Percentiles rank a stretch among this genome's conserved stretches.
These are phyloP conservation scores for Fopius arisanus DNA, from an alignment of 1,140 invertebrate genomes.

Conservation along the genomic window DNA sequence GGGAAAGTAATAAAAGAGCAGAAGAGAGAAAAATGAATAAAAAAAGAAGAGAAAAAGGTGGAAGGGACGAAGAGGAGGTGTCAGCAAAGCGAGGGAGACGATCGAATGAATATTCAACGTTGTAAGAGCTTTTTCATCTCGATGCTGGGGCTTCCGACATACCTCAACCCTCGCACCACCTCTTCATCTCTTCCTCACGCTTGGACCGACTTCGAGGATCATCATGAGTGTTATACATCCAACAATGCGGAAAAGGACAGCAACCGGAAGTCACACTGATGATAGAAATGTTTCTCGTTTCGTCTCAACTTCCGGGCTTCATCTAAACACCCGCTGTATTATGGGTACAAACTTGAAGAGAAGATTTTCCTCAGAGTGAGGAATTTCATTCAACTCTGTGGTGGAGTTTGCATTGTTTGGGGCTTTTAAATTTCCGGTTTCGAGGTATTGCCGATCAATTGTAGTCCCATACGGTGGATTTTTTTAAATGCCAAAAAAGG, in stretches of 20 bases:
- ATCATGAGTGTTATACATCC: conserved; percentile 40
- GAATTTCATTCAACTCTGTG: conserved; percentile 4
- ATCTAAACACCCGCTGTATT: not conserved
- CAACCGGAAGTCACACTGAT: conserved; percentile 11
- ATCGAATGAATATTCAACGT: conserved; percentile 62
- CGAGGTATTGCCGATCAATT: not conserved
- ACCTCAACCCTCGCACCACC: not conserved
- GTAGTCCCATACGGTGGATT: no score
- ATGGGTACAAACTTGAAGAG: not conserved
- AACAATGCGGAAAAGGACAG: conserved; percentile 43
- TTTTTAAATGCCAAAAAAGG: no score
- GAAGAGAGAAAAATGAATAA: not conserved
- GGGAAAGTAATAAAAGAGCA: conserved; percentile 38
- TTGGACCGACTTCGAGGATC: conserved; percentile 43
- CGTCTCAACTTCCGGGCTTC: not conserved
- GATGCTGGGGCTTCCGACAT: conserved; percentile 24
- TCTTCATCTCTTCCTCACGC: conserved; percentile 23
- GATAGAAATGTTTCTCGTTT: conserved; percentile 12
- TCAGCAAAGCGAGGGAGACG: conserved; percentile 41
- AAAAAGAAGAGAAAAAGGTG: not conserved
- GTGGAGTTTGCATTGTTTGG: not conserved
- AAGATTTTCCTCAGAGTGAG: not conserved
- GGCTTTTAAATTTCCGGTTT: not conserved
- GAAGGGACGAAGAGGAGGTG: conserved; percentile 1
- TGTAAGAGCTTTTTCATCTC: conserved; percentile 50